A percentile compares a stretch with the other conserved stretches of the same genome.
These are phyloP conservation scores for Sarcophaga peregrina DNA, from an alignment of 1,140 invertebrate species.

Conservation along the genomic window DNA sequence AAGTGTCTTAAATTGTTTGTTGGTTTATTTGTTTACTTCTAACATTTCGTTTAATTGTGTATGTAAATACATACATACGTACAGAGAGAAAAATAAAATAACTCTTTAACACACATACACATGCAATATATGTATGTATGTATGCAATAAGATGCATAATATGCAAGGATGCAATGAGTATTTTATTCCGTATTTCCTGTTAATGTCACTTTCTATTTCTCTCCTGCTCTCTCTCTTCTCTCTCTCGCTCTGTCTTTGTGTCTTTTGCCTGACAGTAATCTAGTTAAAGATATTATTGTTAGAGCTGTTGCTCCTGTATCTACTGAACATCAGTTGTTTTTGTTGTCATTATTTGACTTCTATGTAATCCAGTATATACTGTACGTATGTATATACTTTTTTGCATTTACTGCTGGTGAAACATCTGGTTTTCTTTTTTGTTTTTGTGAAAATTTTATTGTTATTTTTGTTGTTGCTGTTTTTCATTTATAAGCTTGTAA, in stretches of 20 bases:
- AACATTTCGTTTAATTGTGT: not conserved
- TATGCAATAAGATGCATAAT: not conserved
- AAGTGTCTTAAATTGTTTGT: not conserved
- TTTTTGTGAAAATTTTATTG: no score
- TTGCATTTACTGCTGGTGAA: no score
- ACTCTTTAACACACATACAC: not conserved
- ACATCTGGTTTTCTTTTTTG: no score
- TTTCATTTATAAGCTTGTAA: no score
- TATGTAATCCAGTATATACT: no score
- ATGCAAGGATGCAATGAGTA: not conserved
- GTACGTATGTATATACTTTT: no score
- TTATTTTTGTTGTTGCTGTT: no score
- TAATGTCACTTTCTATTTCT: not conserved
- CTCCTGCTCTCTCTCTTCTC: no score
- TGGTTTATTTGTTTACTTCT: not conserved
- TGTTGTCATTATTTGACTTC: no score
- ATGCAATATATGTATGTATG: no score
- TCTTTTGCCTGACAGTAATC: not conserved
- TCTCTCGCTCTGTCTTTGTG: no score
- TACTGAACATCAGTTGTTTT: no score
- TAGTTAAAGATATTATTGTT: conserved; percentile 21
- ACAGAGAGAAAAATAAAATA: not conserved
- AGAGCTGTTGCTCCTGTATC: not conserved
- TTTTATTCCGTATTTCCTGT: not conserved
- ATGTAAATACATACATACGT: not conserved